Base-by-base conservation (phyloP, 2,797 vertebrate species). In the Helarctos malayanus region DNA sequence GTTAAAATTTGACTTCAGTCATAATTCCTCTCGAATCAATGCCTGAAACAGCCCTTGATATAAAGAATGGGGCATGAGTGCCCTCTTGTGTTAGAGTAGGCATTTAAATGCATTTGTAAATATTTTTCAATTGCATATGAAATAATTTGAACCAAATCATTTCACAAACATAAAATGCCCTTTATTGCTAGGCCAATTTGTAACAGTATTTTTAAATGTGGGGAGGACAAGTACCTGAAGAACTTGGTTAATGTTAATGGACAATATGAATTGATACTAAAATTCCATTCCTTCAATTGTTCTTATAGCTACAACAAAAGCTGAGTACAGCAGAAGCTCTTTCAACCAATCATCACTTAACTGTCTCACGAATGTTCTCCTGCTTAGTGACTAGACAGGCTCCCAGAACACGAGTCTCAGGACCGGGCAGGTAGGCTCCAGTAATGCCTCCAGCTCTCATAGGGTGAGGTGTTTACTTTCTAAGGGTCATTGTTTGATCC, bases 21-120 rank as follows among this genome's bases (percentile, higher is more conserved):
- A 57, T 76, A 97, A 92, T 92, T 94, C 32, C 29, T 94, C 75
- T 86, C 9, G 14, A 96, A 86, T 95, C 75, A 91, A 92, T 94
- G 76, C 19, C 35, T 92, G 12, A 83, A 92, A 85, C 23, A 52
- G 18, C 41, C 61, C 16, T 38, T 49, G 35, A 5, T 78, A 93
- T 89, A 92, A 95, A 92, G 63, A 94, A 79, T 94, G 92, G 95
- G 88, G 19, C 71, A 23, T 96, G 97, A 98, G 97, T 97, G 98
- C 98, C 98, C 98, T 98, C 99, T 98, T 98, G 98, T 98, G 98
- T 98, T 98, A 92, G 75, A 71, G 91, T 68, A 89, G 45, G 21
- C 68, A 84, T 87, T 86, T 82, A 95, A 95, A 95, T 79, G 63
- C 23, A 81, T 76, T 83, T 73, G 27, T 82, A 90, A 90, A 97